phyloP scores from a whole-genome alignment of 2,797 vertebrate genomes.

The Urosaurus nigricauda region DNA sequence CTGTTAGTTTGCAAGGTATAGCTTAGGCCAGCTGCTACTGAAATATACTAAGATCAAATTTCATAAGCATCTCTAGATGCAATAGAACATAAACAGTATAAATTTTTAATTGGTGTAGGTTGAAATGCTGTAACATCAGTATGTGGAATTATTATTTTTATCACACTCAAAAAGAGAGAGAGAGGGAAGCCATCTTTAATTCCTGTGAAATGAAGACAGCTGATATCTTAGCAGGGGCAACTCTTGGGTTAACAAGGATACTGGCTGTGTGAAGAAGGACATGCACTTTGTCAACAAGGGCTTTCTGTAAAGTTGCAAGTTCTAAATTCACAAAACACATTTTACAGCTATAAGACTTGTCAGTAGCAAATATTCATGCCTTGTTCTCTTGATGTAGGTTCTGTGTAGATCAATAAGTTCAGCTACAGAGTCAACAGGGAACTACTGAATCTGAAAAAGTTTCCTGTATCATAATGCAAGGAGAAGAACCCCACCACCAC shows the following conservation, averaged over 20 bases:
- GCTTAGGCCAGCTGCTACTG: neutral
- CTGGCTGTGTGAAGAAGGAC: slow-evolving; percentile 15
- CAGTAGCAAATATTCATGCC: slow-evolving; percentile 13
- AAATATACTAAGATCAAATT: neutral
- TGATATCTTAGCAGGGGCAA: neutral
- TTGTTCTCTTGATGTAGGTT: neutral
- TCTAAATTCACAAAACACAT: slow-evolving; percentile 24
- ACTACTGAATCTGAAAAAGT: neutral
- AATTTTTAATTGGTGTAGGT: neutral
- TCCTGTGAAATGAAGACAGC: slow-evolving; percentile 1
- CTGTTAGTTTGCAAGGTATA: neutral
- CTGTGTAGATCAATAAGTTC: neutral
- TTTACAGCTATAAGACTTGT: slow-evolving; percentile 7
- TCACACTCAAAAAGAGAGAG: neutral
- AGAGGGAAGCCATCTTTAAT: neutral
- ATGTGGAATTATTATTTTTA: neutral
- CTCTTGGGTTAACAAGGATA: neutral
- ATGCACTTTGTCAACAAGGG: slow-evolving; percentile 25
- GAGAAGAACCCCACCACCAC: neutral
- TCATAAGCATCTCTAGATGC: neutral
- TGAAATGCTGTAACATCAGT: neutral
- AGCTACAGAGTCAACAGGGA: neutral
- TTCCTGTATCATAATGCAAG: too few relatives aligned
- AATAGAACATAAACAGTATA: neutral
- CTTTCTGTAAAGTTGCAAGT: slow-evolving; percentile 17